These are phyloP conservation scores for Oryzaephilus surinamensis DNA, from an alignment of 1,140 invertebrate species.

Conservation along the genomic window DNA sequence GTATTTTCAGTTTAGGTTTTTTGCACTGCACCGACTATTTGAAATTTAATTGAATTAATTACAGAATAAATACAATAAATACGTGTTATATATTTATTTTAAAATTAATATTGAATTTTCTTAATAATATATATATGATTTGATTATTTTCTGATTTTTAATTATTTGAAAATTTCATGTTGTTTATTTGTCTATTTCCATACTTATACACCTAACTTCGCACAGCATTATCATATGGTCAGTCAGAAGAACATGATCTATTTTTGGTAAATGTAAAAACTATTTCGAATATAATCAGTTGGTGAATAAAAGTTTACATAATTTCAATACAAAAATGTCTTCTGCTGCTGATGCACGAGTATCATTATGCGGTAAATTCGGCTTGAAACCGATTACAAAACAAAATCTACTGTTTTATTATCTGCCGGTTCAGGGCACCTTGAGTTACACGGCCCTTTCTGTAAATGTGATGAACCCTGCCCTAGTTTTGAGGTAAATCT, in stretches of 20 bases:
- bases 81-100: too few relatives aligned
- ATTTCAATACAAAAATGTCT: slow-evolving; percentile 5
- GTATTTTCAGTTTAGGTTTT: too few relatives aligned
- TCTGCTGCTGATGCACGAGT: slow-evolving; percentile 7
- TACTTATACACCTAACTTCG: too few relatives aligned
- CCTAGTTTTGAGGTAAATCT: slow-evolving; percentile 43
- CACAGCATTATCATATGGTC: background rate
- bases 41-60: too few relatives aligned
- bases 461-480: slow-evolving; percentile 58
- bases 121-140: too few relatives aligned
- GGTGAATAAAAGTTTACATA: slow-evolving; percentile 2
- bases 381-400: slow-evolving; percentile 45
- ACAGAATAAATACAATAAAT: too few relatives aligned
- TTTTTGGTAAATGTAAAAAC: background rate
- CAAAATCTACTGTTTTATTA: slow-evolving; percentile 51
- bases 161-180: background rate
- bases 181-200: too few relatives aligned
- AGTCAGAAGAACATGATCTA: background rate
- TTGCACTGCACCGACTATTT: too few relatives aligned
- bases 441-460: slow-evolving; percentile 48
- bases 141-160: too few relatives aligned
- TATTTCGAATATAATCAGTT: background rate
- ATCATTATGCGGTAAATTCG: slow-evolving; percentile 39
- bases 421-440: slow-evolving; percentile 46
- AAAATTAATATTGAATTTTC: too few relatives aligned